Percentiles rank a stretch among this genome's conserved stretches.
phyloP scores from a whole-genome alignment of 2,113 vertebrate species.

The Myocastor coypus region DNA sequence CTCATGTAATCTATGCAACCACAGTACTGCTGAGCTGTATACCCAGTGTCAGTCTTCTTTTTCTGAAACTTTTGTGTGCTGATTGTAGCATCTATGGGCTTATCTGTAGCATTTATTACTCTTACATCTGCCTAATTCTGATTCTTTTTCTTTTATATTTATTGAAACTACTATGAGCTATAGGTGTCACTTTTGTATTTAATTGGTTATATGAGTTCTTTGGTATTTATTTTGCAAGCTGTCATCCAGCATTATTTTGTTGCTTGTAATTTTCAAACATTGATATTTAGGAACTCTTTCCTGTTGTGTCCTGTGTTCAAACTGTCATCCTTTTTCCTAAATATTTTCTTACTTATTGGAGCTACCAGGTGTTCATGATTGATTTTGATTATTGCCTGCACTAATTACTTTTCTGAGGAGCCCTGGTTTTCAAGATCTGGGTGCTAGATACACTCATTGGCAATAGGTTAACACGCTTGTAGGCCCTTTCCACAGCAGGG shows the following conservation, averaged over 20 bases:
- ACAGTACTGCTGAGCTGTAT: neutral
- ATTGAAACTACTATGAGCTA: neutral
- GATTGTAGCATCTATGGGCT: neutral
- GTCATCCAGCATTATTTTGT: neutral
- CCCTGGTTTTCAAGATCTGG: neutral
- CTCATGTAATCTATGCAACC: neutral
- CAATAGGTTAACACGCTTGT: neutral
- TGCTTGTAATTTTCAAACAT: neutral
- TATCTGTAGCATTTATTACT: neutral
- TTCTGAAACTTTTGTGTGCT: neutral
- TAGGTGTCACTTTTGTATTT: too few species aligned
- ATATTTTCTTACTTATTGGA: neutral
- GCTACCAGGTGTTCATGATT: neutral
- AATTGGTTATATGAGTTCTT: neutral
- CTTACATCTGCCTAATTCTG: neutral
- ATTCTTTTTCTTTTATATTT: conserved; percentile 21
- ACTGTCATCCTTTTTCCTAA: neutral
- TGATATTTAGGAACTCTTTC: neutral
- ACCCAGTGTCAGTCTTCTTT: neutral
- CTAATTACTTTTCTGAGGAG: neutral
- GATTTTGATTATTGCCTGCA: neutral
- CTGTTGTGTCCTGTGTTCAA: neutral
- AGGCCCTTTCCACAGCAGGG: neutral
- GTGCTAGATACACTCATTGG: neutral
- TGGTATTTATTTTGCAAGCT: neutral